These are phyloP conservation scores for Sylvia atricapilla DNA, from an alignment of 2,113 vertebrate species.

Conservation along the genomic window DNA sequence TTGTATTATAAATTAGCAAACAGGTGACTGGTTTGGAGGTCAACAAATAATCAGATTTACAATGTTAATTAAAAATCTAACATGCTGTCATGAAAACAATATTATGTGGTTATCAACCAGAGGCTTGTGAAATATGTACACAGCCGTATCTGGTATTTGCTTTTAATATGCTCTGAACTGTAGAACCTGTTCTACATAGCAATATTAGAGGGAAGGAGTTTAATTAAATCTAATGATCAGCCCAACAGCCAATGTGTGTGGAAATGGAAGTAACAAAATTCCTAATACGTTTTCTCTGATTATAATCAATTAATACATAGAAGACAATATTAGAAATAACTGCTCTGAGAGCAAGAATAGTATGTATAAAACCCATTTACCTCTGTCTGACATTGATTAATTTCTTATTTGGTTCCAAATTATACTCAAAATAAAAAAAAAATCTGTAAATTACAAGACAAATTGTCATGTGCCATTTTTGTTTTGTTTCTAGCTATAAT, in stretches of 20 bases:
- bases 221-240: slow-evolving; percentile 58
- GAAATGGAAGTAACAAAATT: slow-evolving; percentile 25
- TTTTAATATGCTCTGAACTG: not conserved
- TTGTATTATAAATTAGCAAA: not conserved
- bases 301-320: slow-evolving; percentile 7
- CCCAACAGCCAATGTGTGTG: slow-evolving; percentile 21
- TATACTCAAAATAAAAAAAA: not conserved
- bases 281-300: slow-evolving; percentile 32
- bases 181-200: not conserved
- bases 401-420: not conserved
- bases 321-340: slow-evolving; percentile 17
- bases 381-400: not conserved
- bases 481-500: not conserved
- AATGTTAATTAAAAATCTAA: slow-evolving; percentile 16
- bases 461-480: not conserved
- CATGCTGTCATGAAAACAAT: slow-evolving; percentile 2
- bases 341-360: not conserved
- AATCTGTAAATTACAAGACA: not conserved
- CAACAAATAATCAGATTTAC: slow-evolving; percentile 14
- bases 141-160: not conserved
- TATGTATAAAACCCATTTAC: not conserved
- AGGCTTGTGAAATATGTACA: not conserved
- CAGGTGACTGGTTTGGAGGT: not conserved
- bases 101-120: not conserved
- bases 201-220: slow-evolving; percentile 12